phyloP scores from a whole-genome alignment of 2,888 invertebrate genomes.

The Ecliptopera silaceata region DNA sequence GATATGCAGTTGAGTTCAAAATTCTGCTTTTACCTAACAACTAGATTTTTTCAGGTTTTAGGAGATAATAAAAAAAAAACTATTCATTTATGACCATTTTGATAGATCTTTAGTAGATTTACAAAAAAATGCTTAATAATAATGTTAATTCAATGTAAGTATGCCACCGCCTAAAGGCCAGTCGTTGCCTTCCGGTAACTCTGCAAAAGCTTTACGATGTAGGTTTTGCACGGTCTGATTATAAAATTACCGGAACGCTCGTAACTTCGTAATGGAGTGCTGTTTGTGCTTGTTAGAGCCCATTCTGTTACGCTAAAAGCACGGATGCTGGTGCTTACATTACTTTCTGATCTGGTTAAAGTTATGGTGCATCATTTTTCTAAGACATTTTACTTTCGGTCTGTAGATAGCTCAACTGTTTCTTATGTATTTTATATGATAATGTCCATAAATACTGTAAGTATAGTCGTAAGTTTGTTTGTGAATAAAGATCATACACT shows the following conservation, averaged over 20 bases:
- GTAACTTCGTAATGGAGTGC: constrained; percentile 57
- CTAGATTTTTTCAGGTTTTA: no score
- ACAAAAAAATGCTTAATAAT: neutral
- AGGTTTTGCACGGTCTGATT: constrained; percentile 56
- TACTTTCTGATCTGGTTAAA: constrained; percentile 22
- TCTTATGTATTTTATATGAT: no score
- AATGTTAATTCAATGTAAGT: neutral
- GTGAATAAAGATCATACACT: no score
- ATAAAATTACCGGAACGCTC: constrained; percentile 58
- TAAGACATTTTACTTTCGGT: no score
- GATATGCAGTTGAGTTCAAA: no score
- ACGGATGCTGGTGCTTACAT: constrained; percentile 26
- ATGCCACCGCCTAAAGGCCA: neutral
- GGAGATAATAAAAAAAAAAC: no score
- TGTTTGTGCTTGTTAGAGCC: constrained; percentile 43
- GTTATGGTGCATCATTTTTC: neutral
- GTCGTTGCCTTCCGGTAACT: constrained; percentile 27
- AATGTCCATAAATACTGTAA: no score
- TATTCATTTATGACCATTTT: no score
- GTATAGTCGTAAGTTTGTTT: no score
- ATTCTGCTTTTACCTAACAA: no score
- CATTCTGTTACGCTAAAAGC: constrained; percentile 38
- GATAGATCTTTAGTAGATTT: no score
- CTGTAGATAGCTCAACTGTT: no score
- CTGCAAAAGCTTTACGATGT: constrained; percentile 61